phyloP scores from a whole-genome alignment of 2,888 invertebrate species.

The Coenonympha arcania region DNA sequence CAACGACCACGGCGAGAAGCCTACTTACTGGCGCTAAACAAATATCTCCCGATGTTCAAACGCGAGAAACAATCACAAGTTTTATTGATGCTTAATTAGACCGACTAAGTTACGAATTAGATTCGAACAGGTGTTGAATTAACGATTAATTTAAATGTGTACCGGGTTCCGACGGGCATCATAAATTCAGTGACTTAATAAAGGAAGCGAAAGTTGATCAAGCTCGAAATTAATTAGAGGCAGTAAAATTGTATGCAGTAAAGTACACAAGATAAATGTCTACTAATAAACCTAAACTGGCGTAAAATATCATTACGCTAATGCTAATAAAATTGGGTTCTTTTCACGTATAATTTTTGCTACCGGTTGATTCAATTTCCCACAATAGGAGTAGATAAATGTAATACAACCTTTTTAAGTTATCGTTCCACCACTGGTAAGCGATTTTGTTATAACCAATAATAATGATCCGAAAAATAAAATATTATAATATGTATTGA shows the following conservation, averaged over 20 bases:
- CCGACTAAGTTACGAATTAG: not conserved
- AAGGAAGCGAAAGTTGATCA: not conserved
- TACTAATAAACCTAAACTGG: not conserved
- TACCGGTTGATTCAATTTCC: no score
- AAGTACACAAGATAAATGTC: not conserved
- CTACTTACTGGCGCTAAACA: slow-evolving; percentile 23
- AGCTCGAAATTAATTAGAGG: not conserved
- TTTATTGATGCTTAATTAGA: not conserved
- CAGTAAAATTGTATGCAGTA: not conserved
- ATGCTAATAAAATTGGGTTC: not conserved
- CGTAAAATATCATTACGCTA: not conserved
- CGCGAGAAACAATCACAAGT: not conserved
- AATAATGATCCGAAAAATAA: not conserved
- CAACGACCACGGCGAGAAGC: slow-evolving; percentile 28
- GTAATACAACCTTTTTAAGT: no score
- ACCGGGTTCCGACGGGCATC: not conserved
- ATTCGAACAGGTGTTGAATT: not conserved
- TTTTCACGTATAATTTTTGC: no score
- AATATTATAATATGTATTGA: not conserved
- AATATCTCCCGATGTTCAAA: slow-evolving; percentile 17
- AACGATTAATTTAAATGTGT: not conserved
- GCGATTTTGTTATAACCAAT: not conserved
- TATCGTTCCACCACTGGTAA: no score
- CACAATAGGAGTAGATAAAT: no score
- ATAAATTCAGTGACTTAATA: not conserved